These are phyloP conservation scores for Emys orbicularis DNA, from an alignment of 2,797 vertebrate species.

Conservation along the genomic window DNA sequence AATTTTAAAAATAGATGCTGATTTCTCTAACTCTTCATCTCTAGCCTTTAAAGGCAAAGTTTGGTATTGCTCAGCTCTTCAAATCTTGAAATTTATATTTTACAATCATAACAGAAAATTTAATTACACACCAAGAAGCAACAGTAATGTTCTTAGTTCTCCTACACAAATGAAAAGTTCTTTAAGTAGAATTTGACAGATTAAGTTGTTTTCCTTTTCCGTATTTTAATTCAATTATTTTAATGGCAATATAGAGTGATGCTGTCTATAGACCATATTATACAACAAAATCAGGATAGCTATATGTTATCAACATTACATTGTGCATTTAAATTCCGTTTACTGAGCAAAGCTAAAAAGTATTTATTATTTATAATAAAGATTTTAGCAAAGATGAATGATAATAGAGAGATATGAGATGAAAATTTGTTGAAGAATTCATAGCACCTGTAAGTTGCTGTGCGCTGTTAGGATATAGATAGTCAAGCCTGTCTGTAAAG, in stretches of 20 bases:
- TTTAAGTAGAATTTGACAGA: not conserved
- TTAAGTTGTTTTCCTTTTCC: not conserved
- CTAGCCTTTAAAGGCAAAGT: not conserved
- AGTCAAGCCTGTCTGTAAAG: too few species aligned
- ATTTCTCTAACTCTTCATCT: not conserved
- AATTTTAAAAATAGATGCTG: not conserved
- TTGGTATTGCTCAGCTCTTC: conserved; percentile 2
- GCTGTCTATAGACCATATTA: not conserved
- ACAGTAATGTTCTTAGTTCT: not conserved
- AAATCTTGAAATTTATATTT: not conserved
- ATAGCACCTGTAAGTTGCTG: not conserved
- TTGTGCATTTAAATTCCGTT: conserved; percentile 32
- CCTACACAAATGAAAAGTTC: not conserved
- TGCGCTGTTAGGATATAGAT: not conserved
- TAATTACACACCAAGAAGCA: conserved; percentile 4
- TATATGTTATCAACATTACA: conserved; percentile 12
- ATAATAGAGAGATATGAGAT: not conserved
- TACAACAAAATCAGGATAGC: conserved; percentile 23
- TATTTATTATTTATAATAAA: not conserved
- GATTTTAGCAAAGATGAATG: not conserved
- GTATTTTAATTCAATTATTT: conserved; percentile 45
- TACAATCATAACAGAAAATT: not conserved
- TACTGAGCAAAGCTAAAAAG: not conserved
- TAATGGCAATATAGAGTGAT: conserved; percentile 8
- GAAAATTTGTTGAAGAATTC: not conserved